Conservation (phyloP, 2,888 invertebrate species). For the Ditula angustiorana region DNA sequence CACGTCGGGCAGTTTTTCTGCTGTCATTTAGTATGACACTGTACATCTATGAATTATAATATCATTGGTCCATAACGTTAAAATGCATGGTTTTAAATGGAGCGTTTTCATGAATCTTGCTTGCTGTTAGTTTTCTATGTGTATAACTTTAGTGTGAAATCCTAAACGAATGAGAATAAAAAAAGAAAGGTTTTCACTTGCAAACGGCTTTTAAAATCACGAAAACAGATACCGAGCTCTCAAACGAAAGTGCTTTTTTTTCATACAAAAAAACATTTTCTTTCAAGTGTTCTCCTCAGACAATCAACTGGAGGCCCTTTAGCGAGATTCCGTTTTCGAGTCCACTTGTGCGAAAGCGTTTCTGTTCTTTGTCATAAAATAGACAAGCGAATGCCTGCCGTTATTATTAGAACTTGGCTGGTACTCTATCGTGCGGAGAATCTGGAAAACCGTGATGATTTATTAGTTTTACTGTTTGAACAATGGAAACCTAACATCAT, state of each 20-base stretch:
- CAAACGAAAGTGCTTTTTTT: neutral
- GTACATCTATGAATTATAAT: too few relatives aligned
- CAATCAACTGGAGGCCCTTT: constrained; percentile 6
- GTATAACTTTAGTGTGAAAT: too few relatives aligned
- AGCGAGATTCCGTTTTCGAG: neutral
- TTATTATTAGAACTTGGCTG: neutral
- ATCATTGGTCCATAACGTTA: too few relatives aligned
- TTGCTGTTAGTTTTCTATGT: too few relatives aligned
- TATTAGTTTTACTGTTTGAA: too few relatives aligned
- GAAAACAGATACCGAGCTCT: neutral
- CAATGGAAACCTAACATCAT: too few relatives aligned
- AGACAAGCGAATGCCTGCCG: neutral
- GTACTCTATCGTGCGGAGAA: neutral
- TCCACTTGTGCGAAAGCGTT: constrained; percentile 6
- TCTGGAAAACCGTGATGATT: too few relatives aligned
- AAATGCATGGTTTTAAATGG: too few relatives aligned
- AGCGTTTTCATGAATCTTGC: too few relatives aligned
- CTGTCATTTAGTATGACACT: too few relatives aligned
- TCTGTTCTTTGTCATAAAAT: neutral
- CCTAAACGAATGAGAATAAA: neutral
- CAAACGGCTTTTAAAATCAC: constrained; percentile 5
- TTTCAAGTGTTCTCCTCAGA: neutral
- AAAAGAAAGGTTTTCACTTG: neutral
- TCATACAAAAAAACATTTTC: constrained; percentile 12
- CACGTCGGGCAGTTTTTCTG: too few relatives aligned